Conservation (phyloP, 2,113 vertebrate genomes). For the Podilymbus podiceps region DNA sequence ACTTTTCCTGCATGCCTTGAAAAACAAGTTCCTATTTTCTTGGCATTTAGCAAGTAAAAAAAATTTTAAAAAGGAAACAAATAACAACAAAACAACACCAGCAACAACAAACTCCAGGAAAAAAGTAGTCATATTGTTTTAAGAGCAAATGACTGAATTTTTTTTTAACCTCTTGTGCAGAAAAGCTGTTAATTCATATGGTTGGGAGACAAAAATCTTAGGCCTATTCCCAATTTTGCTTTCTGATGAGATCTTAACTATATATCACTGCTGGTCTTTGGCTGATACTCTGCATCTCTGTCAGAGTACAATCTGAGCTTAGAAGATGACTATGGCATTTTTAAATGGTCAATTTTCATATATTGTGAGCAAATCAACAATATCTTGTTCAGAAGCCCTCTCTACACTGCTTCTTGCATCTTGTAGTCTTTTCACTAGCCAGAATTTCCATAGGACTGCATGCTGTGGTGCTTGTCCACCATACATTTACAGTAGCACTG, state of each 20-base stretch:
- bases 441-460: neutral
- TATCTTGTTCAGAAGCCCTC: neutral
- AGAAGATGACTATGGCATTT: neutral
- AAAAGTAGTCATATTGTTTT: neutral
- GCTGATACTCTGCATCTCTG: neutral
- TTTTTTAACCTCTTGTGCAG: neutral
- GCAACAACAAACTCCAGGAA: neutral
- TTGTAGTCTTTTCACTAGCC: neutral
- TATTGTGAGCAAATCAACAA: neutral
- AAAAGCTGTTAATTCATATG: neutral
- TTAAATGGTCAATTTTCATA: neutral
- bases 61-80: neutral
- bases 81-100: neutral
- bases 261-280: rapidly evolving
- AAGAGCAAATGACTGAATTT: neutral
- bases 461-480: neutral
- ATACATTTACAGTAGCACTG: neutral
- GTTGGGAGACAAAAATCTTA: neutral
- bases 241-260: neutral
- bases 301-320: neutral
- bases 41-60: neutral
- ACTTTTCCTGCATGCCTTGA: neutral
- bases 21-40: neutral
- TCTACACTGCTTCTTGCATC: neutral
- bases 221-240: neutral